Base-by-base conservation (phyloP, 2,888 invertebrate species). In the Girardia tigrina region DNA sequence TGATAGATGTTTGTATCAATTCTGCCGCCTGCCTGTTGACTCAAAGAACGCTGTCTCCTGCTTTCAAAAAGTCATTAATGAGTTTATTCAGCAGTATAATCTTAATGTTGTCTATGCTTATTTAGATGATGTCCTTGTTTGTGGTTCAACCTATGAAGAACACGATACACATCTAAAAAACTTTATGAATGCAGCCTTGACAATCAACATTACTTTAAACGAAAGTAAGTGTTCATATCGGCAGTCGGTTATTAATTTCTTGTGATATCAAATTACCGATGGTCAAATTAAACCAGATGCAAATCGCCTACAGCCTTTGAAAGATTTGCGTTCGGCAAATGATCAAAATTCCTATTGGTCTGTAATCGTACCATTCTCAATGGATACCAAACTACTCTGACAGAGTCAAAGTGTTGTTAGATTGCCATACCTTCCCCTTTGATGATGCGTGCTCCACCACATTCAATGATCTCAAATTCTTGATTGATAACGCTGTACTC, bases 1-100 rank as follows among this genome's bases (percentile, higher is more conserved):
- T 72, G 20, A n/a, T 70, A 72, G 74, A n/a, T 23, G 20, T 27
- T 29, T 72, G 20, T 72, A 72, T 28, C 72, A 72, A 28, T 72
- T 72, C 72, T 28, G 28, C n/a, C 73, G 74, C 20, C 20, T 73
- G 26, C 74, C 70, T 73, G 70, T 73, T 73, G 74, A 72, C n/a
- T n/a, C 26, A 26, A 73, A 20, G 20, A 72, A 73, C 20, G 74
- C 23, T 14, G 74, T 73, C 70, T 20, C 74, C 70, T n/a, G 72
- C 26, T 73, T 73, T 26, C 72, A 73, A 26, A 70, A 72, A 56
- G 27, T 73, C 23, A 73, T 73, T 20, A 23, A 20, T 20, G 20
- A 70, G 20, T 72, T 73, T 6, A 70, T 73, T 56, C 72, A 27
- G 6, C 26, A 71, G 20, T 23, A 56, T 12, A 70, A 73, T 23